phyloP scores from a whole-genome alignment of 2,113 vertebrate species.

The Grus americana region DNA sequence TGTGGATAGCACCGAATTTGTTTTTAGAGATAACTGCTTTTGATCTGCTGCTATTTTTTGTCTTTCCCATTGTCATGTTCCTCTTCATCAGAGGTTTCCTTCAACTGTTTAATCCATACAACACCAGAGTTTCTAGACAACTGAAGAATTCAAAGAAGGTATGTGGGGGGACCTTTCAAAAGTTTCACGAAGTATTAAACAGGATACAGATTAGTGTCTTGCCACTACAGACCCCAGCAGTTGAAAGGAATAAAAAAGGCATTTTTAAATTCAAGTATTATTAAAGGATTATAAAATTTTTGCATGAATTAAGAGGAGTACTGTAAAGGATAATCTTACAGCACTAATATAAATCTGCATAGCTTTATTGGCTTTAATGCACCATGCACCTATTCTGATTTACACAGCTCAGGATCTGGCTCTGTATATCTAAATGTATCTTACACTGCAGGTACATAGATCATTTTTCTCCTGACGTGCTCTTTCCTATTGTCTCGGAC shows the following conservation, averaged over 20 bases:
- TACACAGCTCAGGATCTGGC: neutral
- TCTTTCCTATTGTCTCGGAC: slow-evolving; percentile 9
- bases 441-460: neutral
- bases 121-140: neutral
- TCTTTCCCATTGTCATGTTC: slow-evolving; percentile 25
- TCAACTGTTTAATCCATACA: slow-evolving; percentile 19
- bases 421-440: neutral
- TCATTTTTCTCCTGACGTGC: neutral
- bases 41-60: slow-evolving; percentile 39
- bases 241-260: neutral
- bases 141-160: neutral
- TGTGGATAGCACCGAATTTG: slow-evolving; percentile 59
- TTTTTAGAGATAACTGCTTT: slow-evolving; percentile 55
- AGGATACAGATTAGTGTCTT: neutral
- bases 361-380: neutral
- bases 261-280: neutral
- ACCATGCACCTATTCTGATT: neutral
- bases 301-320: neutral
- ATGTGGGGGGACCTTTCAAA: neutral
- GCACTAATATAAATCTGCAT: neutral
- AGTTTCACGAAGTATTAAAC: neutral
- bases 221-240: neutral
- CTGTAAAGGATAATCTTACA: neutral
- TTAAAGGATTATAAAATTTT: slow-evolving; percentile 2
- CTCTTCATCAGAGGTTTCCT: slow-evolving; percentile 18